Conservation (phyloP, 2,113 vertebrate species). For the Tringa solitaria region DNA sequence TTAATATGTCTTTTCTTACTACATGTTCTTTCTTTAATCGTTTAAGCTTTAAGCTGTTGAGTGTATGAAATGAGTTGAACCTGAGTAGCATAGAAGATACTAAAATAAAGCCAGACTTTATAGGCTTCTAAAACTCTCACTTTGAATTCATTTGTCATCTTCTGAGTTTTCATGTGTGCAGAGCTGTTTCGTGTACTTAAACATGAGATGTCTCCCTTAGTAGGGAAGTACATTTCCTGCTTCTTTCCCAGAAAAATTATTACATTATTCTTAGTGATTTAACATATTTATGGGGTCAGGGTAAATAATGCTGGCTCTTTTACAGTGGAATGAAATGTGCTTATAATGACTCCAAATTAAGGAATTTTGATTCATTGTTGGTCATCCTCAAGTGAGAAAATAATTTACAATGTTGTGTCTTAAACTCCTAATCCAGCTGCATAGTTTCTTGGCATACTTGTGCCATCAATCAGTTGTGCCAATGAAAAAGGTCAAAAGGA, state of each 20-base stretch:
- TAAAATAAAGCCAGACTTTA: not conserved
- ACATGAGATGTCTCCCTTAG: not conserved
- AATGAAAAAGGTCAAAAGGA: not conserved
- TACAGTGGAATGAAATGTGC: not conserved
- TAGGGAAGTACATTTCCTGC: not conserved
- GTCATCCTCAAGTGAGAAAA: not conserved
- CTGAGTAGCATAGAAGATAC: not conserved
- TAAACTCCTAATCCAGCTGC: not conserved
- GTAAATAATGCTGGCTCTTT: not conserved
- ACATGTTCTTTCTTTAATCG: conserved; percentile 15
- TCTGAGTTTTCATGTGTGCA: not conserved
- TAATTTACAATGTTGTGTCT: not conserved
- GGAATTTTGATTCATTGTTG: not conserved
- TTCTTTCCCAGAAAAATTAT: not conserved
- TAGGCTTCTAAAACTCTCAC: not conserved
- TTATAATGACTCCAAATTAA: not conserved
- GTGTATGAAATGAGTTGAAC: conserved; percentile 57
- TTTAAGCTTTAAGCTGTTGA: conserved; percentile 57
- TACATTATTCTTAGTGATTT: not conserved
- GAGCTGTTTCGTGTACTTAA: not conserved
- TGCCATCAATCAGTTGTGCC: not conserved
- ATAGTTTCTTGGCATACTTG: not conserved
- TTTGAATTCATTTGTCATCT: not conserved
- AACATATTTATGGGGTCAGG: not conserved
- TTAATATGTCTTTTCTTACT: conserved; percentile 40